Evolutionary conservation across 1,140 invertebrate genomes (phyloP).

Genomic region (Epicauta chinensis): DNA sequence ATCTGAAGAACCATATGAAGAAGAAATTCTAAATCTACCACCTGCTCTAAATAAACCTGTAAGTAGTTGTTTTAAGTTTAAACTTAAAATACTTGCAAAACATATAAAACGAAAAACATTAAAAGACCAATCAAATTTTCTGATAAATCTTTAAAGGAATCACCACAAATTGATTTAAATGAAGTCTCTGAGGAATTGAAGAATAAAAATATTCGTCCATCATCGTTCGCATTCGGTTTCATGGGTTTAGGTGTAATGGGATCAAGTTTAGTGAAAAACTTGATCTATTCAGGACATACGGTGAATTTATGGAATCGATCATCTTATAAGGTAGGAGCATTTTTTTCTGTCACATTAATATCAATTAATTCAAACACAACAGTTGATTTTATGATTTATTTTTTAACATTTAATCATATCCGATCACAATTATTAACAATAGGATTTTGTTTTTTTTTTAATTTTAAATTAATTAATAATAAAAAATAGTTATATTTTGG

Average conservation of each 20-base stretch:
- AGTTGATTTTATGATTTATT: no score
- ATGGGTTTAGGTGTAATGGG: conserved; percentile 95
- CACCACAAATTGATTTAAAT: conserved; percentile 68
- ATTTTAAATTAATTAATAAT: conserved; percentile 12
- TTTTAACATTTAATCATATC: not conserved
- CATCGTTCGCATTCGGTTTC: conserved; percentile 86
- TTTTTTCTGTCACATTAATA: conserved; percentile 18
- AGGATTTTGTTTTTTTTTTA: conserved; percentile 2
- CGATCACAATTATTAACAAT: conserved; percentile 15
- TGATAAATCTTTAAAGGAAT: conserved; percentile 49
- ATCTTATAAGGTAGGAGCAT: conserved; percentile 74
- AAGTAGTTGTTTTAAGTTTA: not conserved
- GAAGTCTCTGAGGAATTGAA: conserved; percentile 72
- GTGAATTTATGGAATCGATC: conserved; percentile 94
- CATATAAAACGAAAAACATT: no score
- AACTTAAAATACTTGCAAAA: no score
- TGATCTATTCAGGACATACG: conserved; percentile 89
- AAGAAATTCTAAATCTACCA: conserved; percentile 8
- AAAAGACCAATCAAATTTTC: not conserved
- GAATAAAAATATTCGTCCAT: conserved; percentile 82
- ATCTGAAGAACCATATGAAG: conserved; percentile 10
- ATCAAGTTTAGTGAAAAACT: conserved; percentile 90
- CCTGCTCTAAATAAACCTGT: conserved; percentile 7
- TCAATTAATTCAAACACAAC: no score
- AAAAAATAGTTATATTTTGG: conserved; percentile 30